Evolutionary conservation across 2,113 vertebrate species (phyloP).

Genomic region (Erpornis zantholeuca): DNA sequence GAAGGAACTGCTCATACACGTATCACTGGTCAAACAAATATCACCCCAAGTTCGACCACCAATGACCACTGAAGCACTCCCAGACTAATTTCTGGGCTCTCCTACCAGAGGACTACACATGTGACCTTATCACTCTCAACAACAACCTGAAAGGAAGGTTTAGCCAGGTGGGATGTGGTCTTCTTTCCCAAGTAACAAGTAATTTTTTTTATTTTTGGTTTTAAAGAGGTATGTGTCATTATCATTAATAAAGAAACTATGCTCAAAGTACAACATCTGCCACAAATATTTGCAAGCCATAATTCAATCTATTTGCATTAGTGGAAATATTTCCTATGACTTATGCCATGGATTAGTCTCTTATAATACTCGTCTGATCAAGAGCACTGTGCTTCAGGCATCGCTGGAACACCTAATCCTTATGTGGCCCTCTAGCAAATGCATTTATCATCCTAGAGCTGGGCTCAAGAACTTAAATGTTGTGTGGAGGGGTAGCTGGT

Average conservation of each 20-base stretch:
- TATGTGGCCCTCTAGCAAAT: neutral
- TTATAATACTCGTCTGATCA: neutral
- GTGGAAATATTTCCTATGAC: neutral
- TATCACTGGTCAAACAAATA: neutral
- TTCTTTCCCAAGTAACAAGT: neutral
- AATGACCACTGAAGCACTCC: fast-evolving
- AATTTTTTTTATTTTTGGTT: neutral
- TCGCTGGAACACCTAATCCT: neutral
- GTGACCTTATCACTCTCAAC: neutral
- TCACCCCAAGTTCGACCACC: neutral
- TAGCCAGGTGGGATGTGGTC: neutral
- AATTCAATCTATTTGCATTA: neutral
- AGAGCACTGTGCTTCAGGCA: neutral
- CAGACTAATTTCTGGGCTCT: neutral
- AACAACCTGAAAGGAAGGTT: neutral
- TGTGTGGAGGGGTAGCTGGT: neutral
- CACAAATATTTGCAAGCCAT: neutral
- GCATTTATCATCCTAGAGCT: neutral
- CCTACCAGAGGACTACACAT: neutral
- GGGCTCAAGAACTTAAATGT: neutral
- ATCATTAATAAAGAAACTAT: neutral
- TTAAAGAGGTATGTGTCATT: neutral
- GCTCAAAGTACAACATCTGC: neutral
- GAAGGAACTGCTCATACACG: neutral
- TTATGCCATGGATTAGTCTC: neutral